Evolutionary conservation across 2,888 invertebrate species (phyloP).

Genomic region (Aphelenchoides bicaudatus): DNA sequence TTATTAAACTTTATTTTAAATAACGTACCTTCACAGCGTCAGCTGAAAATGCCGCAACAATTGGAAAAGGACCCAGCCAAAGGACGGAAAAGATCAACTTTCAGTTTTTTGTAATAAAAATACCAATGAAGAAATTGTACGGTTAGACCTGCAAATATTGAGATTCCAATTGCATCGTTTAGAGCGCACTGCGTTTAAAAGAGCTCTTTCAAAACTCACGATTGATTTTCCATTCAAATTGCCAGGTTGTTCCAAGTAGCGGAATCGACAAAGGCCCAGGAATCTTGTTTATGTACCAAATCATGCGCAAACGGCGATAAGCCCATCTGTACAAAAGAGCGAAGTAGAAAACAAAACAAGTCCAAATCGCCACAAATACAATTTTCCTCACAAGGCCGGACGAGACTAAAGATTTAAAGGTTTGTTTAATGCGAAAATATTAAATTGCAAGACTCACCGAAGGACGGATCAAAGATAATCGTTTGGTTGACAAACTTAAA

Average conservation of each 20-base stretch:
- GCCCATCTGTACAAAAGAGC: slow-evolving; percentile 3
- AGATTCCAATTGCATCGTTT: neutral
- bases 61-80: slow-evolving; percentile 40
- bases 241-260: slow-evolving; percentile 47
- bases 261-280: slow-evolving; percentile 51
- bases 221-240: slow-evolving; percentile 44
- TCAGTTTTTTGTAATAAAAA: slow-evolving; percentile 24
- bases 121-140: slow-evolving; percentile 37
- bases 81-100: slow-evolving; percentile 30
- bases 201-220: too few relatives aligned
- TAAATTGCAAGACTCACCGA: neutral
- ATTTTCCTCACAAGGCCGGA: too few relatives aligned
- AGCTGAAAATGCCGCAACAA: slow-evolving; percentile 33
- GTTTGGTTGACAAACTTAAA: slow-evolving; percentile 1
- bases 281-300: slow-evolving; percentile 26
- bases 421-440: too few relatives aligned
- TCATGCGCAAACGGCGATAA: slow-evolving; percentile 11
- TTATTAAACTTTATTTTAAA: neutral
- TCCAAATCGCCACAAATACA: neutral
- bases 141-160: slow-evolving; percentile 36
- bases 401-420: too few relatives aligned
- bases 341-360: neutral
- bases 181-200: too few relatives aligned
- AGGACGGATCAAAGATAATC: neutral
- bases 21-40: slow-evolving; percentile 14